phyloP scores from a whole-genome alignment of 2,113 vertebrate genomes.

The Grus americana region DNA sequence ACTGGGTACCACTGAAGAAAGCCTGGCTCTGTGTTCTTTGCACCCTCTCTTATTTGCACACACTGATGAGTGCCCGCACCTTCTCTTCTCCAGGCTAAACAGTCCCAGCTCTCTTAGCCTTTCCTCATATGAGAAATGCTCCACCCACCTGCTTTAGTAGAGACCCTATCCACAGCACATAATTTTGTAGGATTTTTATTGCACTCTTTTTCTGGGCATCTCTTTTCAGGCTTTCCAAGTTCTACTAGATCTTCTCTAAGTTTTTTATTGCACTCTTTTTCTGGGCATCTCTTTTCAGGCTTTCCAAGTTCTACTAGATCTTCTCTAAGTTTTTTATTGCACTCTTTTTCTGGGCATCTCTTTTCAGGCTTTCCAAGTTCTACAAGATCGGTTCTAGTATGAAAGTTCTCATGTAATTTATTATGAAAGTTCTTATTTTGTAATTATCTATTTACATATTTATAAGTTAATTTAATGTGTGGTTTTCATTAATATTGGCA shows the following conservation, averaged over 20 bases:
- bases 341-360: background rate
- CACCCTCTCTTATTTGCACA: background rate
- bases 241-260: background rate
- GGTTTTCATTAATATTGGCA: conserved; percentile 39
- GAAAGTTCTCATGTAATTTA: background rate
- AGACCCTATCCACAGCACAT: background rate
- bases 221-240: background rate
- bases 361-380: background rate
- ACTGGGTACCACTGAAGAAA: background rate
- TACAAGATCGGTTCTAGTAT: background rate
- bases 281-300: background rate
- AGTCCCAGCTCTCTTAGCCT: background rate
- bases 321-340: background rate
- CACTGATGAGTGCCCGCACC: background rate
- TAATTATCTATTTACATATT: conserved; percentile 14
- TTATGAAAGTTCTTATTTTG: conserved; percentile 11
- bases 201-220: background rate
- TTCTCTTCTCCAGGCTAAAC: background rate
- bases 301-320: background rate
- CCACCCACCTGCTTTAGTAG: fast-evolving
- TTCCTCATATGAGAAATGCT: background rate
- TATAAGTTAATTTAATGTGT: background rate
- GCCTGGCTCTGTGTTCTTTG: fast-evolving
- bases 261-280: background rate
- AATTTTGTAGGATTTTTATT: background rate